These are phyloP conservation scores for Corythornis madagascariensis DNA, from an alignment of 2,113 vertebrate genomes.

Conservation along the genomic window DNA sequence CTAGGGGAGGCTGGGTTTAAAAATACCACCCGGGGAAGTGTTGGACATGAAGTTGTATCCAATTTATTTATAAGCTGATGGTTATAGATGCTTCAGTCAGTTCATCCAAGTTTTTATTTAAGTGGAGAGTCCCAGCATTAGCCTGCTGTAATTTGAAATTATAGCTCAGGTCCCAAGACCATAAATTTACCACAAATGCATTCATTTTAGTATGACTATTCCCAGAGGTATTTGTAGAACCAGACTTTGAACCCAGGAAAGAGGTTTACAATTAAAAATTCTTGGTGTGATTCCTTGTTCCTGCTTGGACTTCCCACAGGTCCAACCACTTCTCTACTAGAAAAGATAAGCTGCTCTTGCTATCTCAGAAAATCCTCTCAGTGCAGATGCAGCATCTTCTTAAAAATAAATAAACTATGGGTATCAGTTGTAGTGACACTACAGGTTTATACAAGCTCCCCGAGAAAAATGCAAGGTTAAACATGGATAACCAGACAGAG, in stretches of 20 bases:
- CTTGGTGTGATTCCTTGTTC: neutral
- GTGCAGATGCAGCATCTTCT: neutral
- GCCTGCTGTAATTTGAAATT: neutral
- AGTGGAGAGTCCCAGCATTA: neutral
- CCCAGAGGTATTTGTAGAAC: neutral
- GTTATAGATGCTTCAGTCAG: neutral
- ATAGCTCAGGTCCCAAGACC: neutral
- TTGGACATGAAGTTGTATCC: neutral
- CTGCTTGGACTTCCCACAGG: neutral
- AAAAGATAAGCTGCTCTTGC: neutral
- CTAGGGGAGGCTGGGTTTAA: neutral
- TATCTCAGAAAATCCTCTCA: neutral
- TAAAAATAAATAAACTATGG: neutral
- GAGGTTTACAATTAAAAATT: neutral
- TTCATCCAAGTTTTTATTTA: neutral
- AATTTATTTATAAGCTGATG: neutral
- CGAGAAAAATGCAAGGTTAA: neutral
- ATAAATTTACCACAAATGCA: neutral
- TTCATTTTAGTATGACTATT: neutral
- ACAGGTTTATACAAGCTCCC: neutral
- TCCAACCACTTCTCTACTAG: neutral
- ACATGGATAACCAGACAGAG: accelerated
- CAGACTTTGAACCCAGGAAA: neutral
- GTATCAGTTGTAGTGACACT: neutral
- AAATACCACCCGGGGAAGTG: neutral